These are phyloP conservation scores for Acholoe squamosa DNA, from an alignment of 2,888 invertebrate genomes.

Conservation along the genomic window DNA sequence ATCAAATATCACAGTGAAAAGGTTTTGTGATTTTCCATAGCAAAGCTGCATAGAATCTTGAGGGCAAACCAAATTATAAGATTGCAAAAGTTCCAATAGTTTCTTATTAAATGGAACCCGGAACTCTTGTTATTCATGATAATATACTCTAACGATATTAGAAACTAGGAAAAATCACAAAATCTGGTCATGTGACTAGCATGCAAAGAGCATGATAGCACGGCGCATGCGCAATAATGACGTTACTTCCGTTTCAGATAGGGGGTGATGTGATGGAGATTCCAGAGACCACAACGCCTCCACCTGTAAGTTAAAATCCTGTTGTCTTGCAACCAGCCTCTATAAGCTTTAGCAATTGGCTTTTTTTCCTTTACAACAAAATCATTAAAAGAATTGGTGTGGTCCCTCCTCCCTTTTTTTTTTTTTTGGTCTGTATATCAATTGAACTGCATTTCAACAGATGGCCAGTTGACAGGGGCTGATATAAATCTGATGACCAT, in stretches of 20 bases:
- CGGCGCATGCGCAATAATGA: conserved; percentile 56
- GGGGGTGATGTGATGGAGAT: conserved; percentile 32
- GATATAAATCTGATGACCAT: too few relatives aligned
- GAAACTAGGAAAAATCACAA: conserved; percentile 16
- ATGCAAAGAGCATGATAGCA: conserved; percentile 16
- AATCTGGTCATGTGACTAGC: conserved; percentile 36
- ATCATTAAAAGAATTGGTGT: background rate
- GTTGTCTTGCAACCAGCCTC: conserved; percentile 36
- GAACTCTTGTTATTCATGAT: background rate
- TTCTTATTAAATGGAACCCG: background rate
- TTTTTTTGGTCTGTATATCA: background rate
- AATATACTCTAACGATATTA: background rate
- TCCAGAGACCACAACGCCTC: conserved; percentile 28
- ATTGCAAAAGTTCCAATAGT: background rate
- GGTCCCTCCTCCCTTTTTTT: background rate
- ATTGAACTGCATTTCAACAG: background rate
- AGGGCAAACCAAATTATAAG: background rate
- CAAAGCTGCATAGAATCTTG: too few relatives aligned
- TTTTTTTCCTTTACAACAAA: background rate
- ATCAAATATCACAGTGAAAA: background rate
- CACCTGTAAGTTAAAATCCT: conserved; percentile 32
- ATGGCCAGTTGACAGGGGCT: background rate
- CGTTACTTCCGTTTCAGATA: conserved; percentile 57
- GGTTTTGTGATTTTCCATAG: conserved; percentile 33
- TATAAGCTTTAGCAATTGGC: background rate